Evolutionary conservation across 64 coral and sea anemone genomes (phyloP), one percentile per base, ranked within the genome.

Genomic region (Montipora efflorescens): DNA sequence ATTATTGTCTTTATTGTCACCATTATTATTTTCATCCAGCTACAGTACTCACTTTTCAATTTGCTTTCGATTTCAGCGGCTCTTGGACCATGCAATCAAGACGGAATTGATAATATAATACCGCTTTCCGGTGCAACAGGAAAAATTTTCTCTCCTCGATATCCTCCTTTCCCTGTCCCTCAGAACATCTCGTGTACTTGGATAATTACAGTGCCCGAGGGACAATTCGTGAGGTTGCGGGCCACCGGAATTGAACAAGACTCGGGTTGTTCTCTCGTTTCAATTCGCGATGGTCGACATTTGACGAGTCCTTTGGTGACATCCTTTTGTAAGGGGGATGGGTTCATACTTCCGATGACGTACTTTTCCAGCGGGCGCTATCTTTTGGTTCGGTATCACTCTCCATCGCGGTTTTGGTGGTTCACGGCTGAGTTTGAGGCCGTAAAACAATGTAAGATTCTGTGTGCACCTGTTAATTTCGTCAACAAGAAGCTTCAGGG

Each of bases 121-220:
- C 66, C 18, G 5, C 11, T 86, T 3, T 69, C 45, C 12, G 66
- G 43, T 71, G 19, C 7, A 18, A 14, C 44, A 71, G 82, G 82
- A 49, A 10, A 36, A 46, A 12, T 92, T 7, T 92, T 64, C 43
- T 92, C 90, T 53, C 90, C 90, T 22, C 70, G 51, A 9, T 92
- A 76, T 45, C 90, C 90, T 8, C 72, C 43, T 0, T 12, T 18
- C 19, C 22, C 55, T 15, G 51, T 70, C 7, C n/a, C 48, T 16
- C 83, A 48, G 21, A 61, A 19, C 50, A 92, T 85, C 79, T 75
- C 72, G 44, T 92, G 90, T 20, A 92, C 79, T 14, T 92, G 90
- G 90, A 20, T 75, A 7, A 92, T 92, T 9, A 78, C 73, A 48
- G 90, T 76, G 2, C 80, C 90, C 8, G 47, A 84, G n/a, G 81